Evolutionary conservation across 1,140 invertebrate species (phyloP), one percentile per base, ranked within the genome.

Genomic region (Leptinotarsa lineolata): DNA sequence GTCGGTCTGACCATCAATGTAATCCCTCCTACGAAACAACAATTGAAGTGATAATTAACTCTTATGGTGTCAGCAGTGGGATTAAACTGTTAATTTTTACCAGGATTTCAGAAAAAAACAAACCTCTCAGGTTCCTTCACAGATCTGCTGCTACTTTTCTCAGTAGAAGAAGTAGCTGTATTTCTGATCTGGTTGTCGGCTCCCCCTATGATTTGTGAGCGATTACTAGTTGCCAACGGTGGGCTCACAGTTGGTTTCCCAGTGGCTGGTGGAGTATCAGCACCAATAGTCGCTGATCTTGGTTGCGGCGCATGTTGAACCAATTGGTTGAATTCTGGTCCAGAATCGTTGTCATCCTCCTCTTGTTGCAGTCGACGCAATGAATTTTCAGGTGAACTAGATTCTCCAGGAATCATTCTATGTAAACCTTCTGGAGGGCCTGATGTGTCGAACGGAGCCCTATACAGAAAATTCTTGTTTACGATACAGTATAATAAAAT

Each of bases 391-490:
- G 84, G 84, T 1, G 83, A 83, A 73, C 83, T 84, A 1, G 84
- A 84, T 74, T 85, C 83, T 12, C 89, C 89, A 2, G 88, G 88
- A 11, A 90, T 85, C 88, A 90, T 89, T 44, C 89, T 80, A 24
- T 86, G 83, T 11, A 89, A 78, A 4, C 88, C 88, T 58, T 87
- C 87, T 2, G 88, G 88, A 11, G 87, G 86, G 72, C 87, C 87
- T 39, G 68, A 75, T 8, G 75, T 22, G 18, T 82, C 76, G 60
- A 70, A 76, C 20, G 74, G 16, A 46, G 54, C 60, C 73, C 75
- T 22, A 59, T 46, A 68, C 15, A 68, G 45, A 68, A 54, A 21
- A 22, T 65, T 39, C 30, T 60, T n/a, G 24, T 66, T 39, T 39
- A 39, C 8, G 8, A 11, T 39, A 39, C 8, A 39, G 8, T 39